Percentiles rank a stretch among this genome's conserved stretches.
phyloP scores from a whole-genome alignment of 2,888 invertebrate genomes.

The Drosophila quinaria region DNA sequence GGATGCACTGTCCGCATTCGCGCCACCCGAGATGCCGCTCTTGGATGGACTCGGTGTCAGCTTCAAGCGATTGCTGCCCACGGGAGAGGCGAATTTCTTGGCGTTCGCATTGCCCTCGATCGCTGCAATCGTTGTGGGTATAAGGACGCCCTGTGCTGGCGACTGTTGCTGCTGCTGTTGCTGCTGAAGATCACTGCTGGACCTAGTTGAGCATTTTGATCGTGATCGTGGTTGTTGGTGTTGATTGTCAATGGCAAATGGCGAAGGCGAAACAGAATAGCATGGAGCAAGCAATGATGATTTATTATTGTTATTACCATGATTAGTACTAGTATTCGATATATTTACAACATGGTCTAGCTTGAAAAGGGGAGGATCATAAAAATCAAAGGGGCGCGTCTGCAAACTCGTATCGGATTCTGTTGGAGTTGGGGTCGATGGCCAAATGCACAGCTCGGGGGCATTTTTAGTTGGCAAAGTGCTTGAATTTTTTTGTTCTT shows the following conservation, averaged over 20 bases:
- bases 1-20: conserved; percentile 79
- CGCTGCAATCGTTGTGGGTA: conserved; percentile 69
- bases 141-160: conserved; percentile 63
- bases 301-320: conserved; percentile 84
- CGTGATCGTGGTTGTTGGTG: conserved; percentile 60
- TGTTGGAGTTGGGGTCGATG: conserved; percentile 84
- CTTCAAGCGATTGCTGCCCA: conserved; percentile 87
- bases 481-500: background rate
- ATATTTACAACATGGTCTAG: conserved; percentile 76
- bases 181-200: conserved; percentile 79
- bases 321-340: conserved; percentile 75
- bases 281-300: conserved; percentile 86
- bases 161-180: conserved; percentile 80
- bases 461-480: conserved; percentile 25
- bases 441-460: conserved; percentile 80
- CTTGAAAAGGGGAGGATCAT: conserved; percentile 51
- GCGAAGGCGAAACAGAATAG: conserved; percentile 80
- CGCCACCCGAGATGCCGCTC: conserved; percentile 64
- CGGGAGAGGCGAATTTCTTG: conserved; percentile 76
- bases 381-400: conserved; percentile 28
- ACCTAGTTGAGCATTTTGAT: conserved; percentile 76
- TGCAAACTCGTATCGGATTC: conserved; percentile 76
- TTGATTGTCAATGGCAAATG: conserved; percentile 77
- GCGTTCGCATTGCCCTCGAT: conserved; percentile 58
- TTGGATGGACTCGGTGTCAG: conserved; percentile 87